Base-by-base conservation (phyloP, 2,888 invertebrate genomes). In the Drosophila mayaguana region DNA sequence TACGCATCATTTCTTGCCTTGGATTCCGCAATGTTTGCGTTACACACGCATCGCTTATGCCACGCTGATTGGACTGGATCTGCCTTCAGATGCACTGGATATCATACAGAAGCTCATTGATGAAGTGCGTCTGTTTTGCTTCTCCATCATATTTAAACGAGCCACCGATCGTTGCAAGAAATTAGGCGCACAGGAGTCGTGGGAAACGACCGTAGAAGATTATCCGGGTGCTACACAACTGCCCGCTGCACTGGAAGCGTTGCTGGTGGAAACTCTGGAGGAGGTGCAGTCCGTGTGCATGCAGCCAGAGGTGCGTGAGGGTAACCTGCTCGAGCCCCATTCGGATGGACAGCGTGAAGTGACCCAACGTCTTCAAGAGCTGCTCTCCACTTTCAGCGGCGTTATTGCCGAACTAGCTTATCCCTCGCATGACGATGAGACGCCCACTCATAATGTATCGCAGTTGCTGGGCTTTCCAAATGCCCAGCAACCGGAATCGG, bases 21-120 rank as follows among this genome's bases (percentile, higher is more conserved):
- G 97, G 96, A 93, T 97, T 46, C 95, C 97, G 1, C 96, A 96
- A 90, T 97, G 97, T 92, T 94, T 98, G 57, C 94, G 96, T 53
- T 95, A 96, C 81, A 95, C 98, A 43, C 94, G 97, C 70, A 96
- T 96, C 60, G 96, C 97, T 53, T 97, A 97, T 90, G 95, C 96
- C 43, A 95, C 96, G 7, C 93, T 98, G 25, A 95, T 97, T 78
- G 95, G 96, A 68, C 93, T 98, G 42, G 98, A 98, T 92, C 93
- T 98, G 66, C 98, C 98, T 0, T 96, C 96, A 62, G 98, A 98
- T 93, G 97, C 97, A 6, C 93, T 98, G 61, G 97, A 97, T 82
- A 95, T 97, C 69, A 95, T 98, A 57, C 96, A 97, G 88, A 95
- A 95, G 77, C 94, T 98, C 48, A 96, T 98, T 78, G 96, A 97